Evolutionary conservation across 2,888 invertebrate species (phyloP).

Genomic region (Epirrhoe alternata): DNA sequence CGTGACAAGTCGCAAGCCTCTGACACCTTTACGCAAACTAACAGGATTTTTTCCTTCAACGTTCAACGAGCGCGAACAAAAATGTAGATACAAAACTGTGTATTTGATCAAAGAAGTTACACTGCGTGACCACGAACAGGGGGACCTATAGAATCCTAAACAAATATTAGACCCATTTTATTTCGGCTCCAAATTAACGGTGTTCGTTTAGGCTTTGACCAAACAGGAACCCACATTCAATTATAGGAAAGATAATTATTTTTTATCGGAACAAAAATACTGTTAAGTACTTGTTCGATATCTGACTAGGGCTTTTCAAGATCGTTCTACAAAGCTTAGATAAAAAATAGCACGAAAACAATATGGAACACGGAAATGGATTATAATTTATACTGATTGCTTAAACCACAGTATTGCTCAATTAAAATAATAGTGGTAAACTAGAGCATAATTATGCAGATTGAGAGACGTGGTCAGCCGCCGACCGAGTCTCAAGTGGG

Average conservation of each 20-base stretch:
- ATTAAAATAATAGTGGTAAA: slow-evolving; percentile 19
- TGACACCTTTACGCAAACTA: no score
- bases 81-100: slow-evolving; percentile 4
- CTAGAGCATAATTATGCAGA: slow-evolving; percentile 42
- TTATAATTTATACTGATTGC: slow-evolving; percentile 6
- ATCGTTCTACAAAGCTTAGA: background rate
- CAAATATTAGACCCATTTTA: slow-evolving; percentile 56
- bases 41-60: no score
- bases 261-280: slow-evolving; percentile 18
- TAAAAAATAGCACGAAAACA: background rate
- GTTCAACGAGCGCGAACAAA: background rate
- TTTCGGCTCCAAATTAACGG: slow-evolving; percentile 44
- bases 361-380: background rate
- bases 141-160: slow-evolving; percentile 54
- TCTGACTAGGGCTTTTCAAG: background rate
- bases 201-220: slow-evolving; percentile 39
- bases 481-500: slow-evolving; percentile 49
- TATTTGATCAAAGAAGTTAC: slow-evolving; percentile 28
- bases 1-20: no score
- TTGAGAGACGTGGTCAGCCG: slow-evolving; percentile 45
- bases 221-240: slow-evolving; percentile 35
- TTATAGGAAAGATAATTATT: slow-evolving; percentile 30
- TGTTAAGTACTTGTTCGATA: background rate
- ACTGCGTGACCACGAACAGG: slow-evolving; percentile 35
- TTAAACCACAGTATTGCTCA: slow-evolving; percentile 8